These are phyloP conservation scores for Heterotilapia buettikoferi DNA, from an alignment of 2,113 vertebrate species.

Conservation along the genomic window DNA sequence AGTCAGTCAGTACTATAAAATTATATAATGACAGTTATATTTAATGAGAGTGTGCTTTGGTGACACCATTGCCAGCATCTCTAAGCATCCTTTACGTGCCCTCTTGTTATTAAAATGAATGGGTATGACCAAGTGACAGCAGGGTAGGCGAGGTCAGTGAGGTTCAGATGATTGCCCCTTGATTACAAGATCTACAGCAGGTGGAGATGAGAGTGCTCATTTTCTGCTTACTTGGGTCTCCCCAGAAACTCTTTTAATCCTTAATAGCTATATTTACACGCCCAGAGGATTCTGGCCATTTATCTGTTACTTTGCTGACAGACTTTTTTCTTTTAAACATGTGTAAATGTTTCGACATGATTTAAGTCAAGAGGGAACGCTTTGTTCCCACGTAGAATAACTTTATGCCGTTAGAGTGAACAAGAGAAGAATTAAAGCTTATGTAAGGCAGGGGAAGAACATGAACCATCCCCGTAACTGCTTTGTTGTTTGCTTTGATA, in stretches of 20 bases:
- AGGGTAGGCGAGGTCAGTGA: neutral
- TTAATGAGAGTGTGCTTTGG: neutral
- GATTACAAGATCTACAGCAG: constrained; percentile 23
- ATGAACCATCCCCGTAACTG: neutral
- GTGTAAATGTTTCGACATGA: neutral
- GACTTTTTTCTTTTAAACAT: neutral
- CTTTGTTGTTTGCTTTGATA: neutral
- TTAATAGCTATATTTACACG: constrained; percentile 5
- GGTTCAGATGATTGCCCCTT: constrained; percentile 1
- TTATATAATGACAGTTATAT: neutral
- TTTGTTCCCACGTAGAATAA: neutral
- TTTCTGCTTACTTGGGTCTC: constrained; percentile 24
- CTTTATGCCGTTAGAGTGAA: neutral
- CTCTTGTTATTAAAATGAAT: neutral
- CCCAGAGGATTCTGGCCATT: neutral
- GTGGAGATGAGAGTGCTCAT: constrained; percentile 14
- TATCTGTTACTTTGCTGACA: neutral
- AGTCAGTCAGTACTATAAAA: neutral
- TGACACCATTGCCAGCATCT: neutral
- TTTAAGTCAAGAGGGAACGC: neutral
- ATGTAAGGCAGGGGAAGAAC: neutral
- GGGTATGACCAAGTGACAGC: neutral
- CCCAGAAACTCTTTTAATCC: neutral
- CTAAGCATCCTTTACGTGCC: neutral
- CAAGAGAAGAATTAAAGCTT: neutral